These are phyloP conservation scores for Lepidostoma basale DNA, from an alignment of 1,140 invertebrate genomes.

Conservation along the genomic window DNA sequence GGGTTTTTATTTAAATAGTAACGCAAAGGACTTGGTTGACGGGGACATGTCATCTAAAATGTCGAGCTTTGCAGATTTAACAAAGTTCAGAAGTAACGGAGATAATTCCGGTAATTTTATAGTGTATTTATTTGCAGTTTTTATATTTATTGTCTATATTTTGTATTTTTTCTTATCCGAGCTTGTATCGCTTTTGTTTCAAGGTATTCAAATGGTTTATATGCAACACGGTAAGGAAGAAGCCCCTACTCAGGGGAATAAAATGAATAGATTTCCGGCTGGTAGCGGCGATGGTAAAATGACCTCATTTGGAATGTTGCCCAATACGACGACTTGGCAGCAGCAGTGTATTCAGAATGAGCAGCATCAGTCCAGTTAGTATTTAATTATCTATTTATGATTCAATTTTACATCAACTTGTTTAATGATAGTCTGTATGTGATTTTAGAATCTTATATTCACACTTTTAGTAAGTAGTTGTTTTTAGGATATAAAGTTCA, in stretches of 20 bases:
- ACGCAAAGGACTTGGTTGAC: conserved; percentile 61
- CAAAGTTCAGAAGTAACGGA: conserved; percentile 63
- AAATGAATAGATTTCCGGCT: conserved; percentile 48
- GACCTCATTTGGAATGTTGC: conserved; percentile 60
- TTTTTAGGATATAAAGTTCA: too few species aligned
- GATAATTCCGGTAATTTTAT: conserved; percentile 54
- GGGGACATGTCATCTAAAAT: conserved; percentile 63
- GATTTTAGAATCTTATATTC: too few species aligned
- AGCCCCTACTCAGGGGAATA: conserved; percentile 48
- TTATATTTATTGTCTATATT: neutral
- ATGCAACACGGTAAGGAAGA: conserved; percentile 65
- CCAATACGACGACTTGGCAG: conserved; percentile 89
- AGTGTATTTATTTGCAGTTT: too few species aligned
- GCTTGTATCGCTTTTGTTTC: conserved; percentile 14
- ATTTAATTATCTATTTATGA: too few species aligned
- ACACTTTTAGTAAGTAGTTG: too few species aligned
- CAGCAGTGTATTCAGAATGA: conserved; percentile 67
- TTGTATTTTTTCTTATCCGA: neutral
- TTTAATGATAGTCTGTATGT: too few species aligned
- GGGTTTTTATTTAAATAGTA: conserved; percentile 57
- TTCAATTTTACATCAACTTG: too few species aligned
- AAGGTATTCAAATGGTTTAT: conserved; percentile 68
- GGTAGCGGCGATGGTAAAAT: conserved; percentile 66
- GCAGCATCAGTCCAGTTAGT: conserved; percentile 53
- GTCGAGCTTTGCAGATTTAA: conserved; percentile 74